Conservation (phyloP, 1,140 invertebrate genomes). For the Venturia canescens region DNA sequence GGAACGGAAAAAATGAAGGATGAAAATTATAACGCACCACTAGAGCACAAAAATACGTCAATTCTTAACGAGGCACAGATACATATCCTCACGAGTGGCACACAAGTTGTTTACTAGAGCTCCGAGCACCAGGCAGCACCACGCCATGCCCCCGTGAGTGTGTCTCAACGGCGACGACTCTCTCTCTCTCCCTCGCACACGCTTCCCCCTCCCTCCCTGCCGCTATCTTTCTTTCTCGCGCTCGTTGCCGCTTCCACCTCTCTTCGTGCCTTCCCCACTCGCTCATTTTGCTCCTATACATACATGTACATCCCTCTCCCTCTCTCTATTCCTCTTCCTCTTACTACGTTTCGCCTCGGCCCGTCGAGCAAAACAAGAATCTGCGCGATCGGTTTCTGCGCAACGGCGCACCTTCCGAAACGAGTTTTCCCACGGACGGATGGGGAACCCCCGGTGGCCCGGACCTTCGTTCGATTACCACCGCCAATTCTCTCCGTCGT, state of each 20-base stretch:
- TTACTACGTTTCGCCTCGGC: too few species aligned
- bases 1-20: background rate
- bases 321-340: too few species aligned
- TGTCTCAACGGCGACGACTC: constrained; percentile 46
- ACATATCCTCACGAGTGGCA: constrained; percentile 66
- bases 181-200: constrained; percentile 46
- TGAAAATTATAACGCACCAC: constrained; percentile 30
- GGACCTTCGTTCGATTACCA: constrained; percentile 35
- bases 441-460: constrained; percentile 38
- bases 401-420: constrained; percentile 70
- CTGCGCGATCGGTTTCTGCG: constrained; percentile 65
- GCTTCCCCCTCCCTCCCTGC: constrained; percentile 44
- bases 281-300: background rate
- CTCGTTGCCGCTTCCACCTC: constrained; percentile 45
- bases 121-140: constrained; percentile 60
- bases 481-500: constrained; percentile 17
- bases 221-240: constrained; percentile 39
- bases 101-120: constrained; percentile 76
- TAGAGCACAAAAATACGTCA: constrained; percentile 44
- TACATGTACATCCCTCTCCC: background rate
- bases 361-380: constrained; percentile 69
- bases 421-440: constrained; percentile 63
- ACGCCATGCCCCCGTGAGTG: constrained; percentile 68
- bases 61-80: constrained; percentile 54
- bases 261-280: constrained; percentile 1